These are phyloP conservation scores for Nomada fabriciana DNA, from an alignment of 2,888 invertebrate species.

Conservation along the genomic window DNA sequence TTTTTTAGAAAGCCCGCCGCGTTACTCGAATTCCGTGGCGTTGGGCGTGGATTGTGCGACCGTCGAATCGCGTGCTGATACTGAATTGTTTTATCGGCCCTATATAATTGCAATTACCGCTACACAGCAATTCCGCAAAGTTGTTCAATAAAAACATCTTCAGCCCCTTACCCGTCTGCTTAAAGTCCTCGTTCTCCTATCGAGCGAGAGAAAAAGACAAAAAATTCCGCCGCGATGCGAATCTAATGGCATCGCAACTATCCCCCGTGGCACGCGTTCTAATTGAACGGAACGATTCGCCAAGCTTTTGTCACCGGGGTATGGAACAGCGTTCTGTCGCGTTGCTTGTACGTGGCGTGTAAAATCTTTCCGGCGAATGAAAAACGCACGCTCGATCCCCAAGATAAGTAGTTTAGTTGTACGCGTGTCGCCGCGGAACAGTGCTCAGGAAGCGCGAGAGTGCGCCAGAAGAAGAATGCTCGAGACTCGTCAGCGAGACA, in stretches of 20 bases:
- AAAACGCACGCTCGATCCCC: constrained; percentile 54
- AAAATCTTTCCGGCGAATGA: constrained; percentile 59
- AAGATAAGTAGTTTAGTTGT: constrained; percentile 79
- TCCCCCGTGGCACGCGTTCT: constrained; percentile 66
- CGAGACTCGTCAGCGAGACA: constrained; percentile 67
- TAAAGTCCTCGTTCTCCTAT: too few species aligned
- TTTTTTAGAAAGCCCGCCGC: constrained; percentile 46
- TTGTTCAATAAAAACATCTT: too few species aligned
- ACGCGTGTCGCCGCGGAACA: constrained; percentile 72
- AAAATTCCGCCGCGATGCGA: too few species aligned
- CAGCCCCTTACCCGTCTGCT: too few species aligned
- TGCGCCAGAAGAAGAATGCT: constrained; percentile 67
- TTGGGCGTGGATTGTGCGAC: neutral
- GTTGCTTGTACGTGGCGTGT: constrained; percentile 43
- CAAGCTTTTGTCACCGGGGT: constrained; percentile 57
- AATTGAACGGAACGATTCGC: constrained; percentile 67
- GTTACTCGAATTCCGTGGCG: constrained; percentile 25
- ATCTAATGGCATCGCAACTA: too few species aligned
- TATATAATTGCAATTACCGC: too few species aligned
- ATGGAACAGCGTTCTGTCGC: constrained; percentile 5
- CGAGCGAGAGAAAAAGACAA: too few species aligned
- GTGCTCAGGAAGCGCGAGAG: constrained; percentile 68
- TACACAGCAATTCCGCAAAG: too few species aligned
- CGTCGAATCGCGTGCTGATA: too few species aligned
- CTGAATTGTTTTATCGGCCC: too few species aligned